Percentiles rank a stretch among this genome's conserved stretches.
phyloP scores from a whole-genome alignment of 2,113 vertebrate species.

The Cettia cetti region DNA sequence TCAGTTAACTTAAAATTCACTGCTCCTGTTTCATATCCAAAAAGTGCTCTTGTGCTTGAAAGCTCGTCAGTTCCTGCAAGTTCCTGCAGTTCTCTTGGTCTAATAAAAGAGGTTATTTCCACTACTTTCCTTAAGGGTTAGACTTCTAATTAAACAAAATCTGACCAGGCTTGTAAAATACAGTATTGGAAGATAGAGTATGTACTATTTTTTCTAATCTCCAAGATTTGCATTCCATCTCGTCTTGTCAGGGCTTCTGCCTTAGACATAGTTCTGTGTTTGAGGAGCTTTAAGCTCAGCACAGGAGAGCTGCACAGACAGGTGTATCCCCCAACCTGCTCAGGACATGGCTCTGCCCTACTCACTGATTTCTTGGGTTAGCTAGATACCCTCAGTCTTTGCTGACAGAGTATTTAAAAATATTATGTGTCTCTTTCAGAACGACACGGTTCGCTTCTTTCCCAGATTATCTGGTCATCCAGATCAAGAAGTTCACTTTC shows the following conservation, averaged over 20 bases:
- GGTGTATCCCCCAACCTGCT: neutral
- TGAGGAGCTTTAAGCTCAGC: neutral
- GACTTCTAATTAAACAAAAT: neutral
- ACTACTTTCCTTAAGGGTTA: neutral
- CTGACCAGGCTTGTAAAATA: neutral
- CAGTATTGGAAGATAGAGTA: neutral
- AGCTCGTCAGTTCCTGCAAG: neutral
- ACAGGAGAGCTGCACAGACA: neutral
- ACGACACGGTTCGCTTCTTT: constrained; percentile 97
- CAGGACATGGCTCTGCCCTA: neutral
- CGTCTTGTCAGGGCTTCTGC: neutral
- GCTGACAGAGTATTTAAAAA: neutral
- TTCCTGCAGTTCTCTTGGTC: neutral
- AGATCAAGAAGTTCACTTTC: constrained; percentile 99
- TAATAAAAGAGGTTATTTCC: neutral
- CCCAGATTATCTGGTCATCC: constrained; percentile 96
- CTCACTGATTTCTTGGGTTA: neutral
- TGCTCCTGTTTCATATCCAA: neutral
- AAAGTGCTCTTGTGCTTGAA: neutral
- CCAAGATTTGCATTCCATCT: neutral
- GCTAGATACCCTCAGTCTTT: neutral
- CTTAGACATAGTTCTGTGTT: neutral
- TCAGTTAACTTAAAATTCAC: neutral
- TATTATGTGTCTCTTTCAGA: constrained; percentile 65
- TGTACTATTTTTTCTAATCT: neutral